Evolutionary conservation across 2,113 vertebrate species (phyloP).

Genomic region (Enhydra lutris): DNA sequence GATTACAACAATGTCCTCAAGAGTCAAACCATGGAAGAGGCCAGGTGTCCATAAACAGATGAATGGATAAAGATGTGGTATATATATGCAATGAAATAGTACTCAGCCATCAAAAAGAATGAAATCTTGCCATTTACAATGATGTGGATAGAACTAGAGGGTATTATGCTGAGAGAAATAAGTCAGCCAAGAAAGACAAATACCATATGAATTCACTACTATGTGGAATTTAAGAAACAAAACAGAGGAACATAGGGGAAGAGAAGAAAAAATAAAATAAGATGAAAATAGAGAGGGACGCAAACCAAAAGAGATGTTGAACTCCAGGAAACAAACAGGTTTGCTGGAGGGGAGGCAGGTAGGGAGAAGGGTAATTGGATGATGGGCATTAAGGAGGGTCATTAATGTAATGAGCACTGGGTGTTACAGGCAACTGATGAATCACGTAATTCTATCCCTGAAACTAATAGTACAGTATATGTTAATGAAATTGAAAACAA

Average conservation of each 20-base stretch:
- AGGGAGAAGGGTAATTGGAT: neutral
- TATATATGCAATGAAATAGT: neutral
- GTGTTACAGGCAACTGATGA: neutral
- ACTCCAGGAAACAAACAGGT: neutral
- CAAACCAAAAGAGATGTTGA: neutral
- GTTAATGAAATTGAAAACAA: neutral
- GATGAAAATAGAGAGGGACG: neutral
- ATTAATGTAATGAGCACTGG: neutral
- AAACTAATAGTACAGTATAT: neutral
- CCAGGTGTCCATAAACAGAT: neutral
- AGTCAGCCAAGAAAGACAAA: neutral
- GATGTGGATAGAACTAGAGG: neutral
- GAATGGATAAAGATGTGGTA: neutral
- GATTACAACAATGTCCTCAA: neutral
- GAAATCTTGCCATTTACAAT: neutral
- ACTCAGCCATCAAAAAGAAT: neutral
- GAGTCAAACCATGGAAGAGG: neutral
- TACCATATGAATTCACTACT: neutral
- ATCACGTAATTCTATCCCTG: neutral
- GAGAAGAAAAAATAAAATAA: neutral
- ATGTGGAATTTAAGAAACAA: neutral
- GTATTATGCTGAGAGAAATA: neutral
- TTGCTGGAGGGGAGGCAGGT: neutral
- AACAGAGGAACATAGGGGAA: neutral
- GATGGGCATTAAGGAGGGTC: neutral